Percentiles rank a stretch among this genome's conserved stretches.
phyloP scores from a whole-genome alignment of 2,797 vertebrate species.

The Onychomys arenicola region DNA sequence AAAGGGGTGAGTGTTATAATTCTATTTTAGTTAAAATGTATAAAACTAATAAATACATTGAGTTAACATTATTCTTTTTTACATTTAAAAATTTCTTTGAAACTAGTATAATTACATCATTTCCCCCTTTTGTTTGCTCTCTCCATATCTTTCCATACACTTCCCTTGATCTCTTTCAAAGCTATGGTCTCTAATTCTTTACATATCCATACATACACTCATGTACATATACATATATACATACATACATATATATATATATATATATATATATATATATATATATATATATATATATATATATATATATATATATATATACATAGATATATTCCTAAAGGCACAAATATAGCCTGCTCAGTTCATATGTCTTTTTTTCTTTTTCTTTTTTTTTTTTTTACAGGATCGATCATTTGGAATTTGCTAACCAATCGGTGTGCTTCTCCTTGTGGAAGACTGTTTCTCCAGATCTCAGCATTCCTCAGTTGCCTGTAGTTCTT shows the following conservation, averaged over 20 bases:
- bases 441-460: background rate
- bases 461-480: background rate
- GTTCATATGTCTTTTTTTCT: background rate
- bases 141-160: background rate
- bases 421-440: background rate
- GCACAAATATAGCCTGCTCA: background rate
- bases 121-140: background rate
- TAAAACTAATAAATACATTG: no score
- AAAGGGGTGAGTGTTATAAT: no score
- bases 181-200: background rate
- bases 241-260: background rate
- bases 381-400: no score
- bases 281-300: background rate
- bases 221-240: background rate
- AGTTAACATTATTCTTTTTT: background rate
- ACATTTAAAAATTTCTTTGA: background rate
- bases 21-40: no score
- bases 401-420: background rate
- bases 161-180: background rate
- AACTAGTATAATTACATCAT: background rate
- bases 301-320: background rate
- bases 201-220: no score
- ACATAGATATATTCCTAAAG: background rate
- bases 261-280: background rate
- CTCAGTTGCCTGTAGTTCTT: background rate